phyloP scores from a whole-genome alignment of 1,140 invertebrate species.

The Drosophila rufa region DNA sequence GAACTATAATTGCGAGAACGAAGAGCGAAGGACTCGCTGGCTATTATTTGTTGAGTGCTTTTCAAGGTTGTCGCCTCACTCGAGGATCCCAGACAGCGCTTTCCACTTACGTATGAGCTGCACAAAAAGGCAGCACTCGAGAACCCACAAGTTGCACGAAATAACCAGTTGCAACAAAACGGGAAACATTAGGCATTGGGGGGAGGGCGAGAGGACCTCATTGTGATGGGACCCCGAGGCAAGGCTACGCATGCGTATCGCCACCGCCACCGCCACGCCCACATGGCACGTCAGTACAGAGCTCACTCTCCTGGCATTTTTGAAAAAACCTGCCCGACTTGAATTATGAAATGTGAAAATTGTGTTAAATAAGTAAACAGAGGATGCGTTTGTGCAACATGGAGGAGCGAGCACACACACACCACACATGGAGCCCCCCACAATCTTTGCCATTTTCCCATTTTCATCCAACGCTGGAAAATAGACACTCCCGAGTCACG shows the following conservation, averaged over 20 bases:
- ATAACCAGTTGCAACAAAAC: slow-evolving; percentile 34
- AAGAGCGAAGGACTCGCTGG: slow-evolving; percentile 26
- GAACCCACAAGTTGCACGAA: slow-evolving; percentile 26
- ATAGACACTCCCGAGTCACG: slow-evolving; percentile 61
- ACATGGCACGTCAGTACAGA: slow-evolving; percentile 13
- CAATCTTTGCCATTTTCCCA: slow-evolving; percentile 7
- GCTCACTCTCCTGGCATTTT: slow-evolving; percentile 17
- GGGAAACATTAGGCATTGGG: slow-evolving; percentile 46
- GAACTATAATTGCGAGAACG: slow-evolving; percentile 53
- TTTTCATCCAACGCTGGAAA: not conserved
- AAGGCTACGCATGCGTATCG: slow-evolving; percentile 69
- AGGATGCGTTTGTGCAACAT: slow-evolving; percentile 61
- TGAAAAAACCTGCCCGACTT: slow-evolving; percentile 16
- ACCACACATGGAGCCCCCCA: not conserved
- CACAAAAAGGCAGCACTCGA: slow-evolving; percentile 21
- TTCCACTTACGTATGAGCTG: slow-evolving; percentile 56
- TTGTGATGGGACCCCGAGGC: slow-evolving; percentile 22
- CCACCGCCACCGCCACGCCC: slow-evolving; percentile 12
- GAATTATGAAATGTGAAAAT: slow-evolving; percentile 79
- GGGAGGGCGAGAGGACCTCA: slow-evolving; percentile 1
- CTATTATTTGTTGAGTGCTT: slow-evolving; percentile 75
- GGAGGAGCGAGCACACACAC: slow-evolving; percentile 3
- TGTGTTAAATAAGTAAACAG: slow-evolving; percentile 79
- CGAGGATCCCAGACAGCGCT: slow-evolving; percentile 58
- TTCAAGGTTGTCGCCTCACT: slow-evolving; percentile 66